Evolutionary conservation across 2,797 vertebrate genomes (phyloP).

Genomic region (Varecia variegata): DNA sequence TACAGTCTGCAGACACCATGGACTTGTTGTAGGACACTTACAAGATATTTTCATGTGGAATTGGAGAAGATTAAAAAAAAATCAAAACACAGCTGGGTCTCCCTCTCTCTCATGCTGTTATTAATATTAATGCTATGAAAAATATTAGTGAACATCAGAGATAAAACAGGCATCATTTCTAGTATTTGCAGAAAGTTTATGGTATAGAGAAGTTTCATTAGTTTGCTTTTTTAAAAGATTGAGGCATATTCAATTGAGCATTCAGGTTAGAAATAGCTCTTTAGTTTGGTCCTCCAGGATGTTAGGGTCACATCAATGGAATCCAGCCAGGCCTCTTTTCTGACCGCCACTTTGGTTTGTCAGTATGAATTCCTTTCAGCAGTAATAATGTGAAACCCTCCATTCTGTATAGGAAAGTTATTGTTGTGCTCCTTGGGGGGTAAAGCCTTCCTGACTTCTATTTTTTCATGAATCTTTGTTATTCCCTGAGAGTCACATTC

Average conservation of each 20-base stretch:
- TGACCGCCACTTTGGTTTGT: background rate
- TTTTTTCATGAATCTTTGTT: background rate
- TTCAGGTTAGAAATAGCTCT: background rate
- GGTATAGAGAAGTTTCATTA: background rate
- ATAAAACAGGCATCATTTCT: constrained; percentile 26
- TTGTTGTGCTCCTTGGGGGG: constrained; percentile 30
- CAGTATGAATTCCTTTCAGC: constrained; percentile 15
- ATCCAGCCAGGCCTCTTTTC: background rate
- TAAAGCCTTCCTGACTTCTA: constrained; percentile 19
- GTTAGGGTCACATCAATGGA: background rate
- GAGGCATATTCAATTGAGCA: background rate
- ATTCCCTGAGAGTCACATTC: constrained; percentile 39
- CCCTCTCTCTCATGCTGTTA: background rate
- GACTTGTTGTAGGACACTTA: background rate
- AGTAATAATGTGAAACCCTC: background rate
- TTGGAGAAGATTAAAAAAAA: background rate
- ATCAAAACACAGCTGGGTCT: background rate
- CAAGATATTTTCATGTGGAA: background rate
- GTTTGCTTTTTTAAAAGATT: background rate
- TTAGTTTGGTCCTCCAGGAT: background rate
- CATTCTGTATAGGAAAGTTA: constrained; percentile 24
- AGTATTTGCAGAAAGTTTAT: background rate
- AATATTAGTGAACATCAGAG: background rate
- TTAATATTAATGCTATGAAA: constrained; percentile 4
- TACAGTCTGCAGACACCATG: background rate